Evolutionary conservation across 2,113 vertebrate genomes (phyloP), one percentile per base, ranked within the genome.

Genomic region (Lipotes vexillifer): DNA sequence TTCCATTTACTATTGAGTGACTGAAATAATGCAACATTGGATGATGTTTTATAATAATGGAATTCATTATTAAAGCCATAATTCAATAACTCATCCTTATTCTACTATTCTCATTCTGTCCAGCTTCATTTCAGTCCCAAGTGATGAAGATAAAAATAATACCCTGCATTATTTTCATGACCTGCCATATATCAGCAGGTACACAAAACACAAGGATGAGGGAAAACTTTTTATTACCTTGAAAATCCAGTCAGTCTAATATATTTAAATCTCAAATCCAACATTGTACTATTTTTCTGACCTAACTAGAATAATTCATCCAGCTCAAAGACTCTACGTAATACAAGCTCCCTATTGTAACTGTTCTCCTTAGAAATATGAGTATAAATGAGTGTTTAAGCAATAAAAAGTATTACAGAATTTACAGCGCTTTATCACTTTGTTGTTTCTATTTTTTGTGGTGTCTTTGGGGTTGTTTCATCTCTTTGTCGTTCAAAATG

Each of bases 1-100:
- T 97, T 89, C 88, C 89, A 92, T 91, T 97, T 97, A 71, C 66
- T 86, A 94, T 8, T 89, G 93, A 97, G 59, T 81, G 49, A 85
- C 93, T 95, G 85, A 94, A 87, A 77, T 52, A 97, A 94, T 93
- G 61, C 46, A 89, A 59, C 18, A 68, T 10, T 83, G 38, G 72
- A 13, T 91, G 65, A 86, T 88, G 59, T 88, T 95, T 88, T 91
- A 82, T 83, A 95, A 69, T 85, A 94, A 78, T 55, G 17, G 74
- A 92, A 94, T 52, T 31, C 5, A 84, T 95, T 92, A 96, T 96
- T 80, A 90, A 78, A 95, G 46, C 12, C 23, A 2, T 93, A 82
- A 95, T 94, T 97, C 23, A 61, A 65, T 88, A 89, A 89, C 95
- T 75, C 44, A 69, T 38, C 27, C 41, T 71, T 91, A 46, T 63